Evolutionary conservation across 1,140 invertebrate genomes (phyloP).

Genomic region (Drosophila malerkotliana): DNA sequence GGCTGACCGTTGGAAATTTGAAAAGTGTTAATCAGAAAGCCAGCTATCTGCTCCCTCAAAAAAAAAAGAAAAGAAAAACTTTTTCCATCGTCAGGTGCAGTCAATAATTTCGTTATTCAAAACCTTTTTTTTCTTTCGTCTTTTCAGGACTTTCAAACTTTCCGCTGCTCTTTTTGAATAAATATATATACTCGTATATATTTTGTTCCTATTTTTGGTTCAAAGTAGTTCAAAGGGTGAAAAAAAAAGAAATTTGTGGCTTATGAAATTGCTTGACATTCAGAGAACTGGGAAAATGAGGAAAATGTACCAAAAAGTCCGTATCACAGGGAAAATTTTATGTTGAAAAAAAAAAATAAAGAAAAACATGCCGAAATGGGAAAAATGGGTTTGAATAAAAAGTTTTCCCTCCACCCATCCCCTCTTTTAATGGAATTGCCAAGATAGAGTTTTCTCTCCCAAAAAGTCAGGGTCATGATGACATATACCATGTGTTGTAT

Average conservation of each 20-base stretch:
- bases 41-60: not conserved
- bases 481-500: not conserved
- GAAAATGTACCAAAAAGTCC: not conserved
- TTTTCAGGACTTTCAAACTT: conserved; percentile 11
- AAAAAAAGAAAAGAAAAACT: not conserved
- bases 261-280: conserved; percentile 29
- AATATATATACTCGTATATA: not conserved
- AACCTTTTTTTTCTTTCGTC: conserved; percentile 16
- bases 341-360: not conserved
- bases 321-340: not conserved
- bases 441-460: not conserved
- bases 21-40: conserved; percentile 33
- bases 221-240: conserved; percentile 14
- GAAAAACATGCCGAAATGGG: conserved; percentile 11
- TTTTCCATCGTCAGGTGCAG: conserved; percentile 38
- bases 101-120: conserved; percentile 41
- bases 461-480: conserved; percentile 15
- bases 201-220: conserved; percentile 16
- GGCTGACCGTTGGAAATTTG: conserved; percentile 4
- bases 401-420: conserved; percentile 7
- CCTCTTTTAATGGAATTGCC: conserved; percentile 29
- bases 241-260: conserved; percentile 10
- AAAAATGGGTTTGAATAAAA: conserved; percentile 17
- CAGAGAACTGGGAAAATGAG: conserved; percentile 12
- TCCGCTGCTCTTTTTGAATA: not conserved